Percentiles rank a stretch among this genome's conserved stretches.
phyloP scores from a whole-genome alignment of 1,140 invertebrate species.

The Heliconius hewitsoni region DNA sequence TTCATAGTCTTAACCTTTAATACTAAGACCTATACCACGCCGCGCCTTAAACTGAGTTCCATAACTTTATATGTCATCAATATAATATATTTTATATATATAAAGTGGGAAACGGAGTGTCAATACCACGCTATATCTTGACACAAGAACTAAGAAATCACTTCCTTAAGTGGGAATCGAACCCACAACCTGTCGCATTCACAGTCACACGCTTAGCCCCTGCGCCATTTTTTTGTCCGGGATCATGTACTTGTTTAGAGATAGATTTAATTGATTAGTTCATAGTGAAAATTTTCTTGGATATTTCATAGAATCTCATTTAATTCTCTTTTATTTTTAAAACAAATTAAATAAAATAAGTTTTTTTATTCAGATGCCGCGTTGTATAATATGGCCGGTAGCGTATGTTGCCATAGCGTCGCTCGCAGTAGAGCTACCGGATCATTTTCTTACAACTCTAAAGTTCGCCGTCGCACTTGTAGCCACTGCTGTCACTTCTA shows the following conservation, averaged over 20 bases:
- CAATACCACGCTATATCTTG: too few relatives aligned
- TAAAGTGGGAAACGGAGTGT: too few relatives aligned
- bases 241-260: too few relatives aligned
- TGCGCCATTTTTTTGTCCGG: too few relatives aligned
- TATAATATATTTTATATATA: neutral
- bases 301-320: too few relatives aligned
- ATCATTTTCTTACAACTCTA: conserved; percentile 52
- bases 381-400: conserved; percentile 61
- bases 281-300: too few relatives aligned
- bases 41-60: neutral
- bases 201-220: too few relatives aligned
- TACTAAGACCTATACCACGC: neutral
- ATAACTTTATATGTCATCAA: neutral
- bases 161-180: too few relatives aligned
- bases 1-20: neutral
- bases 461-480: conserved; percentile 53
- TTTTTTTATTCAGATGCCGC: conserved; percentile 45
- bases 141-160: too few relatives aligned
- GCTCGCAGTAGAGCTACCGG: conserved; percentile 56
- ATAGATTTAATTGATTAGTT: too few relatives aligned
- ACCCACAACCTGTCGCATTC: too few relatives aligned
- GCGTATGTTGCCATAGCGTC: conserved; percentile 53
- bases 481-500: conserved; percentile 48
- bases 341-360: neutral
- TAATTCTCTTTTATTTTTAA: neutral